These are phyloP conservation scores for Alcedo quadribrachys DNA, from an alignment of 2,797 vertebrate species.

Conservation along the genomic window DNA sequence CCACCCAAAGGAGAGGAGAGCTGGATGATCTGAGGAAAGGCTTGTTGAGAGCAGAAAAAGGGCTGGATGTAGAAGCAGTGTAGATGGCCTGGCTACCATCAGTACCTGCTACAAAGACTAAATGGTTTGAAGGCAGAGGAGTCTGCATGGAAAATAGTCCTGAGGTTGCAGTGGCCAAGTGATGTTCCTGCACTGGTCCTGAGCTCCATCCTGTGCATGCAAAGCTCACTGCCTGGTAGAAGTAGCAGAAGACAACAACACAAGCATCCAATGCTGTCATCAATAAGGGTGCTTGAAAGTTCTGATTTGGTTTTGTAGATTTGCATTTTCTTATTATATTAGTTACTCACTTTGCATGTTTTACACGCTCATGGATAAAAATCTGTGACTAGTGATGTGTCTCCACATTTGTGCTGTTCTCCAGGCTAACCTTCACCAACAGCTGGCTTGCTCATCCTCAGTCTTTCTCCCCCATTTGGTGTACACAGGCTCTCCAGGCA, in stretches of 20 bases:
- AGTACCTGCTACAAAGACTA: not conserved
- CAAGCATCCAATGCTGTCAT: not conserved
- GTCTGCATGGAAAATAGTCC: not conserved
- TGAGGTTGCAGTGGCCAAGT: not conserved
- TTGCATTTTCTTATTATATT: not conserved
- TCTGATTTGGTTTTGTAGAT: not conserved
- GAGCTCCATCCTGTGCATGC: not conserved
- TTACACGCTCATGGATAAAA: not conserved
- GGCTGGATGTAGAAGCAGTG: not conserved
- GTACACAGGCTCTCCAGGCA: not conserved
- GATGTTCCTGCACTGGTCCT: not conserved
- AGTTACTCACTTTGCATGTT: not conserved
- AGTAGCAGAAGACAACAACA: rapidly evolving
- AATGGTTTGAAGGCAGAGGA: not conserved
- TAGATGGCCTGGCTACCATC: not conserved
- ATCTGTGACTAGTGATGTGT: not conserved
- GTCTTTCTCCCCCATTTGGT: not conserved
- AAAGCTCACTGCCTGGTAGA: not conserved
- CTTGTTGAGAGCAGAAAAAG: not conserved
- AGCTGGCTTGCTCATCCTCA: not conserved
- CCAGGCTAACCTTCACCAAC: not conserved
- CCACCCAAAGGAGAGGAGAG: not conserved
- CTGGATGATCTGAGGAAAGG: not conserved
- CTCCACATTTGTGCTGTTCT: not conserved
- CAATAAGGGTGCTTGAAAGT: not conserved